Conservation (phyloP, 2,797 vertebrate species). For the Dryobates pubescens region DNA sequence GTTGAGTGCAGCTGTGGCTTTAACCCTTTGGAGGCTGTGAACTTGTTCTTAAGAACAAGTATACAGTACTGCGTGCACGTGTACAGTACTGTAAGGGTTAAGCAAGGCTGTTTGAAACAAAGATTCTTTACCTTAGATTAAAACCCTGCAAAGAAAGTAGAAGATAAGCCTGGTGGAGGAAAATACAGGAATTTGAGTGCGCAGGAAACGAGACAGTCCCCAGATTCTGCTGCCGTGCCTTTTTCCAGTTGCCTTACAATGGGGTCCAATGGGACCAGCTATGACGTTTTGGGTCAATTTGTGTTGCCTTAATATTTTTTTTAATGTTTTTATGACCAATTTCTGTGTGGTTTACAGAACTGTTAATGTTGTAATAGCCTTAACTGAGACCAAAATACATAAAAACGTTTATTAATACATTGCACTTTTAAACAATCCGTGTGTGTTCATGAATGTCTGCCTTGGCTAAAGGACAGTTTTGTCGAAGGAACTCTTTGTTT, state of each 20-base stretch:
- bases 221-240: neutral
- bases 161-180: neutral
- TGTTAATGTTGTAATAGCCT: constrained; percentile 64
- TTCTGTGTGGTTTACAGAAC: constrained; percentile 70
- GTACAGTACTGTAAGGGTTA: constrained; percentile 39
- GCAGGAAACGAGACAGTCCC: neutral
- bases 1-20: constrained; percentile 4
- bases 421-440: constrained; percentile 50
- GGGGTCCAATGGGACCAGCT: constrained; percentile 38
- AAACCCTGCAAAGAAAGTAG: neutral
- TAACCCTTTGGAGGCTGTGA: neutral
- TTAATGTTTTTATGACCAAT: constrained; percentile 50
- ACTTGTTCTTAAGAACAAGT: neutral
- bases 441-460: neutral
- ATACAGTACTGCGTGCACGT: neutral
- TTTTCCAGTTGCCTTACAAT: constrained; percentile 5
- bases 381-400: constrained; percentile 71
- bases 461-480: neutral
- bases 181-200: neutral
- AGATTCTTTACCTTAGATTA: constrained; percentile 52
- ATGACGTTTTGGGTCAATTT: neutral
- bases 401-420: constrained; percentile 68
- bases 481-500: fast-evolving
- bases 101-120: constrained; percentile 1
- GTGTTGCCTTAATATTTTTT: constrained; percentile 16